Evolutionary conservation across 2,888 invertebrate genomes (phyloP), one percentile per base, ranked within the genome.

Genomic region (Dromius quadrimaculatus): DNA sequence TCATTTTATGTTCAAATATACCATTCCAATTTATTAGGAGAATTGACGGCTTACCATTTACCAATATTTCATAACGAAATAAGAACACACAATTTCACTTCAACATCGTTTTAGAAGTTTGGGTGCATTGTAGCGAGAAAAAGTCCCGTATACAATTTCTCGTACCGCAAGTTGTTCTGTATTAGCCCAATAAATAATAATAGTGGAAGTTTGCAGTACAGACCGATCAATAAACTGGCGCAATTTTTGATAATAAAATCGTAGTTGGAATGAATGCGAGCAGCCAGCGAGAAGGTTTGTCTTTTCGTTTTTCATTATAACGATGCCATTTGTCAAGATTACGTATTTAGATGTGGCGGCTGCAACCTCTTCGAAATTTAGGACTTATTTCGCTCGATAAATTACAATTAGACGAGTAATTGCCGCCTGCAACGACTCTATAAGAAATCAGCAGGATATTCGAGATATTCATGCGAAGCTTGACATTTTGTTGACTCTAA

Each of bases 261-360:
- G 47, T 64, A 64, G 64, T 64, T 45, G 64, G 47, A 50, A 65
- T 65, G 32, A 50, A 65, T 65, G 65, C 34, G 50, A 19, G 65
- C 38, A 47, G 59, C 47, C 45, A 43, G 59, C 59, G 57, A 34
- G n/a, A n/a, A n/a, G 28, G 41, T 68, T 59, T 34, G 57, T 59
- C 59, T 68, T 68, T 68, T 65, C 65, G 65, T 65, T 65, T 65
- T 65, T 64, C 54, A 65, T 65, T 68, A 68, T 68, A 68, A 68
- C 68, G 68, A 68, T 68, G 68, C 68, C 59, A 68, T 68, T 68
- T 59, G 68, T 68, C 68, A 68, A 59, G 68, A 68, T 68, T 68
- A 68, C 68, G 68, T 68, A 68, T 68, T 68, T 68, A 68, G 68
- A 68, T 68, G 68, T 68, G 68, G 68, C 68, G 45, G 68, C 68